Evolutionary conservation across 2,113 vertebrate species (phyloP).

Genomic region (Gallinago undulata): DNA sequence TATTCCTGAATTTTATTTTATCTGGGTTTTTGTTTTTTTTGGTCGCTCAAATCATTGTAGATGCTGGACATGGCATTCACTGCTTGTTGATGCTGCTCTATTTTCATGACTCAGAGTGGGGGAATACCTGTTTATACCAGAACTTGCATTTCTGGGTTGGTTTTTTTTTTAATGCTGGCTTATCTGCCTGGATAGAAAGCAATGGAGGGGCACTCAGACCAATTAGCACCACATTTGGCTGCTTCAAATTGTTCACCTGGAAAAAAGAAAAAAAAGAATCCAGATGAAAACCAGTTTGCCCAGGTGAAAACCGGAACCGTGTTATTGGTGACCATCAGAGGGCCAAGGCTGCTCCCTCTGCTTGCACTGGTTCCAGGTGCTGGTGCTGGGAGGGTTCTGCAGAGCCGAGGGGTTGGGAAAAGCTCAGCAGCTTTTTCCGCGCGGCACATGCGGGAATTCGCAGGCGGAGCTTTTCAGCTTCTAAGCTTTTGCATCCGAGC

Average conservation of each 20-base stretch:
- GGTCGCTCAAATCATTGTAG: not conserved
- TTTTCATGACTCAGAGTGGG: too few species aligned
- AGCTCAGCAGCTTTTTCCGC: not conserved
- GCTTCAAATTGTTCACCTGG: not conserved
- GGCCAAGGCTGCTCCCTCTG: not conserved
- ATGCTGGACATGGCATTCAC: rapidly evolving
- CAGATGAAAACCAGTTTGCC: not conserved
- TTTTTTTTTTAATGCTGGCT: not conserved
- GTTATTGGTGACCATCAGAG: not conserved
- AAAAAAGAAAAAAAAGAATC: not conserved
- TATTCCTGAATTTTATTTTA: not conserved
- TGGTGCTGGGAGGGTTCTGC: not conserved
- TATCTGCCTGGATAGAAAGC: not conserved
- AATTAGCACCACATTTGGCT: not conserved
- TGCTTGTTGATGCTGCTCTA: not conserved
- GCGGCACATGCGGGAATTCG: rapidly evolving
- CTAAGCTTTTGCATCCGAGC: not conserved
- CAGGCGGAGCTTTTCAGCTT: not conserved
- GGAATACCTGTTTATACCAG: not conserved
- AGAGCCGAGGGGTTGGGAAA: not conserved
- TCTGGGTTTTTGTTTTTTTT: too few species aligned
- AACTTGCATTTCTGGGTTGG: not conserved
- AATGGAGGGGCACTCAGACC: not conserved
- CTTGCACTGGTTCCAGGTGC: not conserved
- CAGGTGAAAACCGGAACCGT: not conserved